These are phyloP conservation scores for Pampusana beccarii DNA, from an alignment of 2,113 vertebrate genomes.

Conservation along the genomic window DNA sequence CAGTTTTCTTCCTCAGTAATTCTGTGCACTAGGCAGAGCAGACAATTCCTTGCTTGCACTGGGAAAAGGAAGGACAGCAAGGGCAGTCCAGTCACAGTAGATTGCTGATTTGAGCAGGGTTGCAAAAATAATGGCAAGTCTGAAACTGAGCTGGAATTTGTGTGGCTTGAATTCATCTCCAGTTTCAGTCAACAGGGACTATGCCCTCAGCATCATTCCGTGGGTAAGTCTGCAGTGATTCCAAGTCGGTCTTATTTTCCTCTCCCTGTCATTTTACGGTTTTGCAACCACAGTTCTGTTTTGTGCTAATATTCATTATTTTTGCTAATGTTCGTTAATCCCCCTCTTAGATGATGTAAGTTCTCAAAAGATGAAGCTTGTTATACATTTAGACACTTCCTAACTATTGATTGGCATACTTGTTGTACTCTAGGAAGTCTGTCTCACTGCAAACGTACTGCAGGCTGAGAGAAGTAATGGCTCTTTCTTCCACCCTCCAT, in stretches of 20 bases:
- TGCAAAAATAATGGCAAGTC: constrained; percentile 37
- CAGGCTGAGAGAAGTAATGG: not conserved
- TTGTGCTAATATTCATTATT: constrained; percentile 36
- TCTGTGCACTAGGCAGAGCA: not conserved
- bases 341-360: not conserved
- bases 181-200: constrained; percentile 28
- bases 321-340: constrained; percentile 21
- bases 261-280: not conserved
- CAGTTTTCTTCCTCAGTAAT: not conserved
- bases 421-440: not conserved
- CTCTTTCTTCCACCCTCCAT: not conserved
- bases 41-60: not conserved
- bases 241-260: not conserved
- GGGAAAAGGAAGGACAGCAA: not conserved
- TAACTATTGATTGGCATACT: constrained; percentile 23
- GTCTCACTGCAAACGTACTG: not conserved
- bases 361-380: constrained; percentile 11
- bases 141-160: constrained; percentile 34
- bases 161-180: constrained; percentile 23
- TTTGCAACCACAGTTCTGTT: constrained; percentile 13
- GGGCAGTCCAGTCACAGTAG: not conserved
- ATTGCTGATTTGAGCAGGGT: not conserved
- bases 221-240: not conserved
- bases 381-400: not conserved
- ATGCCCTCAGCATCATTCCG: not conserved